These are phyloP conservation scores for Aegithalos caudatus DNA, from an alignment of 2,113 vertebrate genomes.

Conservation along the genomic window DNA sequence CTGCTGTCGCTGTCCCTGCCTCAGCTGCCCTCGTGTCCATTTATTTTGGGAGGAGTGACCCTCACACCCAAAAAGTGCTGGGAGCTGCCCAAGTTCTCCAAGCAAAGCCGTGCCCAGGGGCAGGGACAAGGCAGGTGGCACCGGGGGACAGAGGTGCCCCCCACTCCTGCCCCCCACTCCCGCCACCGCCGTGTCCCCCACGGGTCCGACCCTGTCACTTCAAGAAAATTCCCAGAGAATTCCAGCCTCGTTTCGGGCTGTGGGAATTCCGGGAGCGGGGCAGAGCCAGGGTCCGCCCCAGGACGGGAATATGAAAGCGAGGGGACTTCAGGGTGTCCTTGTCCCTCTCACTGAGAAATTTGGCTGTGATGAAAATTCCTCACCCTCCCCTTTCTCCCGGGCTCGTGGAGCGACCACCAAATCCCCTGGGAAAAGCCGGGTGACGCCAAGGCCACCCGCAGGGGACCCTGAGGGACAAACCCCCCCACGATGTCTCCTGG, in stretches of 20 bases:
- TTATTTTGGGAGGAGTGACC: not conserved
- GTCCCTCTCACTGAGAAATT: not conserved
- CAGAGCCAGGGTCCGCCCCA: rapidly evolving
- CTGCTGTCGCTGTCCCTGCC: not conserved
- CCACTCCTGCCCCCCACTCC: rapidly evolving
- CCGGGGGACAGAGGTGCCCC: rapidly evolving
- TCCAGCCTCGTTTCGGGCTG: rapidly evolving
- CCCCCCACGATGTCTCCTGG: rapidly evolving
- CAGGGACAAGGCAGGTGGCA: not conserved
- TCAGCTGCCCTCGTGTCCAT: rapidly evolving
- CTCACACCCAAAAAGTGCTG: rapidly evolving
- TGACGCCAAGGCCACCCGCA: not conserved
- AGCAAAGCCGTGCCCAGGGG: not conserved
- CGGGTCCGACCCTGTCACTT: rapidly evolving
- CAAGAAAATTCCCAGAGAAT: not conserved
- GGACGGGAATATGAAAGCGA: rapidly evolving
- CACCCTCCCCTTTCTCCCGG: rapidly evolving
- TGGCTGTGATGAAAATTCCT: rapidly evolving
- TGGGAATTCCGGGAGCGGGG: rapidly evolving
- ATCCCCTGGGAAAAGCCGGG: not conserved
- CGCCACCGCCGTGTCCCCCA: rapidly evolving
- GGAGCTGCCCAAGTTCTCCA: not conserved
- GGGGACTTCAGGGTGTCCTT: rapidly evolving
- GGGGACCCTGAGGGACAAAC: not conserved
- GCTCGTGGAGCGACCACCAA: rapidly evolving